phyloP scores from a whole-genome alignment of 2,113 vertebrate species.

The Orientallactaga bullata region DNA sequence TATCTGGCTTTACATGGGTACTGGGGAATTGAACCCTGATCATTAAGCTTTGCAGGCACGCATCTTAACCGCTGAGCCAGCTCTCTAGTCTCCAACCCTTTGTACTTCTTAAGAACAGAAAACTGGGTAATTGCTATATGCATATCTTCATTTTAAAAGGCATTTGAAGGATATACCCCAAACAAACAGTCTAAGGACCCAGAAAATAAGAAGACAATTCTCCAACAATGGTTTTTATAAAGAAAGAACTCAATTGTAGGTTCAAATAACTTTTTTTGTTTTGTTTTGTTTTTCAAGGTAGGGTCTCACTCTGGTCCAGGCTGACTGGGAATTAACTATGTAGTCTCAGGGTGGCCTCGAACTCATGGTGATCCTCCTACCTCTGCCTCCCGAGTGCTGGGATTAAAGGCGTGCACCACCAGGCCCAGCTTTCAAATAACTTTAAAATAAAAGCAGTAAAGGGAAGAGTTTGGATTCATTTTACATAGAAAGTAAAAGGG shows the following conservation, averaged over 20 bases:
- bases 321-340: no score
- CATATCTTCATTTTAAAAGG: background rate
- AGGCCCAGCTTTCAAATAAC: background rate
- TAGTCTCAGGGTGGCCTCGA: no score
- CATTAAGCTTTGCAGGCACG: no score
- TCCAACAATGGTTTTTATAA: background rate
- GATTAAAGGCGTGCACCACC: no score
- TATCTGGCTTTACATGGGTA: no score
- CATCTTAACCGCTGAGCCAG: no score
- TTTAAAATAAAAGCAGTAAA: background rate
- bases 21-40: no score
- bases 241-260: background rate
- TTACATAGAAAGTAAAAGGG: constrained; percentile 54
- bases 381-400: no score
- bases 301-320: no score
- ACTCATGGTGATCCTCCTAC: no score
- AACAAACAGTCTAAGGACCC: background rate
- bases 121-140: background rate
- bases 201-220: background rate
- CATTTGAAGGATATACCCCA: background rate
- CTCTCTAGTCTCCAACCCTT: no score
- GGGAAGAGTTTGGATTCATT: constrained; percentile 8
- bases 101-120: background rate
- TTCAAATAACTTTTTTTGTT: background rate
- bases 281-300: no score